Base-by-base conservation (phyloP, 1,140 invertebrate genomes). In the Ceratina australensis region DNA sequence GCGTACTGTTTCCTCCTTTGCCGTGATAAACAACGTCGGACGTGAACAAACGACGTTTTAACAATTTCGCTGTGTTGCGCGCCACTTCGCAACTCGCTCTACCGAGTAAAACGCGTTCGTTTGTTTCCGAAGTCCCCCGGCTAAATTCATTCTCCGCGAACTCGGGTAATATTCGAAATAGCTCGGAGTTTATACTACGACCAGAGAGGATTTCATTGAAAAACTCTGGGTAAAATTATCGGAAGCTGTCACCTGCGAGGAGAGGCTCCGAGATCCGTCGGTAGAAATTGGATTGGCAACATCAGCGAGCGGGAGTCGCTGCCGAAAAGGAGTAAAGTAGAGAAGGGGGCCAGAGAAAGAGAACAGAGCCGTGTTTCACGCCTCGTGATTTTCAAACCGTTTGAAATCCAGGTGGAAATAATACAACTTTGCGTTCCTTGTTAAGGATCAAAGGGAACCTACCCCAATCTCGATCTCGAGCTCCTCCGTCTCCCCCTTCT, bases 391-490 rank as follows among this genome's bases (percentile, higher is more conserved):
- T 87, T 69, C 83, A 83, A 89, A 88, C 86, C 86, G 87, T 91
- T 91, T 89, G 89, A 90, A 91, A 89, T 80, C 85, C 87, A 85
- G 84, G 89, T 91, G 89, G 87, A 91, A 91, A 90, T 91, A 91
- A 90, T 91, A 91, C 90, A 91, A 91, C 89, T 90, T 90, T 90
- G 87, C 89, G 89, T 90, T 90, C 88, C 89, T 90, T 90, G 86
- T 87, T 80, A 72, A 81, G 79, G 88, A 90, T 91, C 90, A 91
- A 91, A 91, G 89, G 85, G 84, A 90, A 82, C 83, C 81, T 84
- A 86, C 81, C 87, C 78, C 82, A 80, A 88, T 90, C 87, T 87
- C 85, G 69, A 83, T 80, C 72, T 78, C 80, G 76, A 75, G 67
- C 47, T 71, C 54, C 77, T 84, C 72, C 50, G 64, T 84, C 80